Percentiles rank a stretch among this genome's conserved stretches.
Conservation (phyloP, 2,113 vertebrate species). For the Monopterus albus region DNA sequence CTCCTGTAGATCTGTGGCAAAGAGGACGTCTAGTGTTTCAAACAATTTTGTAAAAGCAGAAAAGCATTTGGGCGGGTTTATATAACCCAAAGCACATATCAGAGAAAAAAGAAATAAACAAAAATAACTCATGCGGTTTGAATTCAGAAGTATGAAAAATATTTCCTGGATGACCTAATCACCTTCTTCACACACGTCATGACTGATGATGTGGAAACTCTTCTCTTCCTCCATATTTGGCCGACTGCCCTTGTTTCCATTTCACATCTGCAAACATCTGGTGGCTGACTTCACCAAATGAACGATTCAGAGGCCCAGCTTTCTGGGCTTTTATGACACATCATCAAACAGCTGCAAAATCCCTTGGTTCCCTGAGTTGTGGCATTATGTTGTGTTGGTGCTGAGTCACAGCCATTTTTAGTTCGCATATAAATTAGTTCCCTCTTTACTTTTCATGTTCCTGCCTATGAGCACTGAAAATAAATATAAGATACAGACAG, state of each 20-base stretch:
- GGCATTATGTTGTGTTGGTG: not conserved
- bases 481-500: not conserved
- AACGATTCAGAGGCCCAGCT: not conserved
- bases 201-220: conserved; percentile 34
- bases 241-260: conserved; percentile 10
- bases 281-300: conserved; percentile 19
- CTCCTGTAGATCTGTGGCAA: conserved; percentile 73
- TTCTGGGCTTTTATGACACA: conserved; percentile 6
- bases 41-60: no score
- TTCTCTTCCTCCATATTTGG: conserved; percentile 13
- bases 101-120: not conserved
- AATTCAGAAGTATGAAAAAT: not conserved
- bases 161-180: not conserved
- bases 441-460: not conserved
- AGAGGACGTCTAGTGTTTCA: not conserved
- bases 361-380: not conserved
- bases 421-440: not conserved
- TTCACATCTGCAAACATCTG: conserved; percentile 45
- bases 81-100: not conserved
- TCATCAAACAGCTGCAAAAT: conserved; percentile 52
- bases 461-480: not conserved
- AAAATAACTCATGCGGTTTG: not conserved
- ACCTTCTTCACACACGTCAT: not conserved
- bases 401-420: conserved; percentile 1
- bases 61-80: not conserved